Conservation (phyloP, 2,113 vertebrate species). For the Tautogolabrus adspersus region DNA sequence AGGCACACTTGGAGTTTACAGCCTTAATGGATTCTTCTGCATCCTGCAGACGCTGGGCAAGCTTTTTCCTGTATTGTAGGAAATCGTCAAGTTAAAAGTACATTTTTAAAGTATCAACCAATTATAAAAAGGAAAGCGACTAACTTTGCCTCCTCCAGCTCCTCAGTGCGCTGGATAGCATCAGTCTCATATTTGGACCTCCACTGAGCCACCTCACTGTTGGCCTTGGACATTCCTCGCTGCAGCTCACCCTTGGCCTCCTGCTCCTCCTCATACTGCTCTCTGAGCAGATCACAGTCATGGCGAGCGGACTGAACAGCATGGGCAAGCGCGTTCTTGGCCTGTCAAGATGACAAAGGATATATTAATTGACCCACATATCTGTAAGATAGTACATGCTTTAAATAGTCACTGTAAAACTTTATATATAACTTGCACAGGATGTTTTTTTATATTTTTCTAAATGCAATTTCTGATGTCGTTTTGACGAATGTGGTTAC, state of each 20-base stretch:
- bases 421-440: neutral
- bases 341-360: conserved; percentile 68
- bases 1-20: conserved; percentile 81
- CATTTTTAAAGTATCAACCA: too few species aligned
- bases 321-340: conserved; percentile 91
- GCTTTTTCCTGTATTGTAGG: conserved; percentile 74
- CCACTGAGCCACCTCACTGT: conserved; percentile 90
- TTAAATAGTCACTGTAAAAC: neutral
- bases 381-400: too few species aligned
- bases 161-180: conserved; percentile 88
- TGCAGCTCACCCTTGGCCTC: conserved; percentile 89
- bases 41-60: conserved; percentile 82
- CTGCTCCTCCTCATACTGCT: conserved; percentile 89
- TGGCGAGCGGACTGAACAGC: conserved; percentile 84
- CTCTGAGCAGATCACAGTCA: conserved; percentile 88
- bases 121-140: too few species aligned
- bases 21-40: conserved; percentile 81
- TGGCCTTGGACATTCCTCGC: conserved; percentile 88
- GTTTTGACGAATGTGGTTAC: neutral
- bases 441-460: neutral
- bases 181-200: conserved; percentile 89
- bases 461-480: neutral
- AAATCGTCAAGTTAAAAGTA: too few species aligned
- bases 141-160: conserved; percentile 90
- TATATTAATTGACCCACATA: neutral